phyloP scores from a whole-genome alignment of 2,888 invertebrate species.

The Sarcophaga carnaria region DNA sequence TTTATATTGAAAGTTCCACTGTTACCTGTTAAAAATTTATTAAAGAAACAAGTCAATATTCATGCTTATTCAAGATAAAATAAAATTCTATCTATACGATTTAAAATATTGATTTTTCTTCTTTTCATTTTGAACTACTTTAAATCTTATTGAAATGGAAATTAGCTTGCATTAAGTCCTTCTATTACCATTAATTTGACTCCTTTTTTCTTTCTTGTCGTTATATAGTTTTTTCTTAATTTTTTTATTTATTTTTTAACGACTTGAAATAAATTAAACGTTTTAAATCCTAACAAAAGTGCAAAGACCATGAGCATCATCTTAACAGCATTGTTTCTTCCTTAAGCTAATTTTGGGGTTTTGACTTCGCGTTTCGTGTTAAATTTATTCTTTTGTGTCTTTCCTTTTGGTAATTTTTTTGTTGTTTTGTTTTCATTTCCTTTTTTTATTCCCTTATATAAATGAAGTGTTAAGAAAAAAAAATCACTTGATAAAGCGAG shows the following conservation, averaged over 20 bases:
- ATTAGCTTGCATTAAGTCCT: slow-evolving; percentile 42
- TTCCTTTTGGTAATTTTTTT: not conserved
- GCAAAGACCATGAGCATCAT: slow-evolving; percentile 63
- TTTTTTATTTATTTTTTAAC: slow-evolving; percentile 24
- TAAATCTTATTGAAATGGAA: slow-evolving; percentile 34
- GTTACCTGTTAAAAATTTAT: too few species aligned
- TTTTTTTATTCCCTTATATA: slow-evolving; percentile 8
- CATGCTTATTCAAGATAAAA: not conserved
- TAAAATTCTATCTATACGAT: not conserved
- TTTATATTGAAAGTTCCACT: too few species aligned
- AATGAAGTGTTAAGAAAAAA: slow-evolving; percentile 52
- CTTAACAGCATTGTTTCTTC: slow-evolving; percentile 60
- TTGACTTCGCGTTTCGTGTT: slow-evolving; percentile 43
- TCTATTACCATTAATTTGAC: slow-evolving; percentile 23
- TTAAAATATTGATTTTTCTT: slow-evolving; percentile 48
- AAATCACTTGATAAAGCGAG: slow-evolving; percentile 43
- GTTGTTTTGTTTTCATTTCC: not conserved
- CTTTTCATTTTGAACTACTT: not conserved
- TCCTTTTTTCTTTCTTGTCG: slow-evolving; percentile 15
- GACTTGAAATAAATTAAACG: slow-evolving; percentile 60
- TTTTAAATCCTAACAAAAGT: slow-evolving; percentile 62
- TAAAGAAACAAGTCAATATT: too few species aligned
- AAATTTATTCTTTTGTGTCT: slow-evolving; percentile 24
- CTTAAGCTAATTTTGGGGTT: slow-evolving; percentile 65
- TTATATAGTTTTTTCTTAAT: slow-evolving; percentile 8